phyloP scores from a whole-genome alignment of 2,113 vertebrate genomes.

The Manacus vitellinus region DNA sequence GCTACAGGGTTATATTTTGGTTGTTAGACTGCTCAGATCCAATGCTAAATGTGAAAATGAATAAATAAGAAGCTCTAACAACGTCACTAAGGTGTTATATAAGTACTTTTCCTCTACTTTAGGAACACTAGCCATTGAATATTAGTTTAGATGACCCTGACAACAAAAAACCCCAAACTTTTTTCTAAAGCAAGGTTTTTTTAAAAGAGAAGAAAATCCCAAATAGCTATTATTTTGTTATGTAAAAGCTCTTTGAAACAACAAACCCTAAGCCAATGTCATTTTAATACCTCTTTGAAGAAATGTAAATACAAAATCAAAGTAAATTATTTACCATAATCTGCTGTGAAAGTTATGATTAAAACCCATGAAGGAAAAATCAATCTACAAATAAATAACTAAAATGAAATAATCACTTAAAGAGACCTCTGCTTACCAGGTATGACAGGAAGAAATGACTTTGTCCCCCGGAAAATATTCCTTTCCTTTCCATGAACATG shows the following conservation, averaged over 20 bases:
- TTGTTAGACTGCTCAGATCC: neutral
- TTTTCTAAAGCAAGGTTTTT: neutral
- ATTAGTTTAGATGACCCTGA: neutral
- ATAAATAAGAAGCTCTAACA: neutral
- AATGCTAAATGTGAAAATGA: neutral
- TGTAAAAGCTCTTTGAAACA: neutral
- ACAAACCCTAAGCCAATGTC: neutral
- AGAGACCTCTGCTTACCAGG: slow-evolving; percentile 80
- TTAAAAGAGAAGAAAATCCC: neutral
- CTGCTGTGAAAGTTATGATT: neutral
- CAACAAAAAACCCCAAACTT: neutral
- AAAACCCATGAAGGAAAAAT: neutral
- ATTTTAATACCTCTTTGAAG: neutral
- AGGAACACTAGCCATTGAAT: neutral
- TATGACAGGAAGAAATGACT: slow-evolving; percentile 89
- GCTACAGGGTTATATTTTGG: neutral
- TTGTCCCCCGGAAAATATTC: slow-evolving; percentile 93
- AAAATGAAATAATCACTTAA: neutral
- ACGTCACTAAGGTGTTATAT: neutral
- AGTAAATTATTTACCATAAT: neutral
- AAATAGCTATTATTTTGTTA: neutral
- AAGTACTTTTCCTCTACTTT: neutral
- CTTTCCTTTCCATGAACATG: slow-evolving; percentile 95
- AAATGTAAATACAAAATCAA: neutral
- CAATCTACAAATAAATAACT: neutral